These are phyloP conservation scores for Zaprionus bogoriensis DNA, from an alignment of 2,888 invertebrate genomes.

Conservation along the genomic window DNA sequence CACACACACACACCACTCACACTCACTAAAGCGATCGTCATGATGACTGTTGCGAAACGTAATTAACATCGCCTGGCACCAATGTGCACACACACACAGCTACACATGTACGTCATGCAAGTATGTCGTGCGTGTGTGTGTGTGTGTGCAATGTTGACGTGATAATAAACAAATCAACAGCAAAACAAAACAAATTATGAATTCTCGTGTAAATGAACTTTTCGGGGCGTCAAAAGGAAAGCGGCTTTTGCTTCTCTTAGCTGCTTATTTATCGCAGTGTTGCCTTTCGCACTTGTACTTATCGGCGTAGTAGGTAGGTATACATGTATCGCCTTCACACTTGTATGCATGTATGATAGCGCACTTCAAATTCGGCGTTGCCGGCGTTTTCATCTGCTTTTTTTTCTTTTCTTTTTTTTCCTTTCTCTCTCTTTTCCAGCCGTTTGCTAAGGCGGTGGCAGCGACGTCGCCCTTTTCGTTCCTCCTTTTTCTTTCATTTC, in stretches of 20 bases:
- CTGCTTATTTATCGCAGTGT: conserved; percentile 34
- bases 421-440: conserved; percentile 47
- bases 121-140: neutral
- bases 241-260: conserved; percentile 27
- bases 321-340: conserved; percentile 4
- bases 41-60: conserved; percentile 45
- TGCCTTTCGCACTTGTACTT: conserved; percentile 27
- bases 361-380: conserved; percentile 63
- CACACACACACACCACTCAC: conserved; percentile 1
- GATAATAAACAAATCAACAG: conserved; percentile 67
- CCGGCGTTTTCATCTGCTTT: conserved; percentile 69
- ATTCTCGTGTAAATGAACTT: conserved; percentile 72
- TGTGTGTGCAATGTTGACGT: conserved; percentile 15
- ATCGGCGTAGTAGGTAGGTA: conserved; percentile 4
- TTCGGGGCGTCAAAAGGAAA: conserved; percentile 42
- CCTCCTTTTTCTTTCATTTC: conserved; percentile 48
- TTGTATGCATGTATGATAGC: conserved; percentile 31
- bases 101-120: neutral
- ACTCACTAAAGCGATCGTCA: conserved; percentile 20
- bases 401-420: conserved; percentile 46
- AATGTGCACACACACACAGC: conserved; percentile 7
- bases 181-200: conserved; percentile 71
- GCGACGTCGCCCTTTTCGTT: conserved; percentile 67
- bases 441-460: conserved; percentile 47
- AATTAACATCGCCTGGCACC: conserved; percentile 35